Evolutionary conservation across 2,888 invertebrate genomes (phyloP).

Genomic region (Lithophane ornitopus): DNA sequence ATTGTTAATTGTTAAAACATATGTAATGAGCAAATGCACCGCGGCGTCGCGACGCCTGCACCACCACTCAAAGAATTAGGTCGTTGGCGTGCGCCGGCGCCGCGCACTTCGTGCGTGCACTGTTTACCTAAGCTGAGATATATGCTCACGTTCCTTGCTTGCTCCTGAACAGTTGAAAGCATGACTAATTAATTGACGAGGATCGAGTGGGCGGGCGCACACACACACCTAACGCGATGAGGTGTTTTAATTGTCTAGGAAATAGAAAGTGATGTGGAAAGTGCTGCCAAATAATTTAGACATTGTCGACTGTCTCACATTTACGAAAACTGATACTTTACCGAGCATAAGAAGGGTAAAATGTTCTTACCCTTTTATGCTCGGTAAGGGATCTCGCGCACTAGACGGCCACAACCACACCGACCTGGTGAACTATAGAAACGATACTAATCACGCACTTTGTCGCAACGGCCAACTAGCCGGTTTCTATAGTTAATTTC

Average conservation of each 20-base stretch:
- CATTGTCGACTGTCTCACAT: constrained; percentile 5
- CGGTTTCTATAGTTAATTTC: no score
- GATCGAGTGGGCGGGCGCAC: constrained; percentile 50
- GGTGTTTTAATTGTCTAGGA: constrained; percentile 47
- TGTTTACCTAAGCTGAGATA: constrained; percentile 75
- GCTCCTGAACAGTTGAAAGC: constrained; percentile 62
- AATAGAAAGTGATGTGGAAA: constrained; percentile 63
- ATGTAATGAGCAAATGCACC: constrained; percentile 62
- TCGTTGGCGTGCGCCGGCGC: constrained; percentile 83
- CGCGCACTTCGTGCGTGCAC: constrained; percentile 79
- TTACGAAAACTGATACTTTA: constrained; percentile 19
- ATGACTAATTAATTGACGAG: constrained; percentile 70
- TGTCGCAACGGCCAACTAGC: no score
- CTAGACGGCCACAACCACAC: no score
- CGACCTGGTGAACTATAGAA: no score
- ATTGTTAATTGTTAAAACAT: constrained; percentile 66
- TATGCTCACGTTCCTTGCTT: constrained; percentile 63
- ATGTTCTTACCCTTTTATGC: not conserved
- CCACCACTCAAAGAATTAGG: constrained; percentile 76
- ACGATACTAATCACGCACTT: no score
- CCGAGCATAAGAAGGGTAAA: constrained; percentile 25
- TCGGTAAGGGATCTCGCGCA: no score
- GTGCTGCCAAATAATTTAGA: constrained; percentile 42
- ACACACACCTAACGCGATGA: constrained; percentile 35
- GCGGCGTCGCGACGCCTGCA: constrained; percentile 68